These are phyloP conservation scores for Cataglyphis livida DNA, from an alignment of 2,888 invertebrate genomes.

Conservation along the genomic window DNA sequence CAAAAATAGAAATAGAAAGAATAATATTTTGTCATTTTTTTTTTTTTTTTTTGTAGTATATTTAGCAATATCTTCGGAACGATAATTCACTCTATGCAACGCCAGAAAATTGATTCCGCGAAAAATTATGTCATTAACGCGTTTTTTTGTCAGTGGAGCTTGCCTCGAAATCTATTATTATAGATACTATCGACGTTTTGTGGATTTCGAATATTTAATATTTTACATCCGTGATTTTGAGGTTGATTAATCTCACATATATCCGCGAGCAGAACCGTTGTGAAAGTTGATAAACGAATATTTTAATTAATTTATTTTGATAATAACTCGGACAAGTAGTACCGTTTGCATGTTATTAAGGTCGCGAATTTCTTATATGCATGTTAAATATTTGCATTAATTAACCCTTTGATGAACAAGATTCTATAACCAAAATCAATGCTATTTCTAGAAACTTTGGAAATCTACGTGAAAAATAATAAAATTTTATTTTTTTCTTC, in stretches of 20 bases:
- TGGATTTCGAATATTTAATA: background rate
- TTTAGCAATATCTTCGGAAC: background rate
- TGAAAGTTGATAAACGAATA: slow-evolving; percentile 12
- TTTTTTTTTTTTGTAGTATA: background rate
- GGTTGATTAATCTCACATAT: background rate
- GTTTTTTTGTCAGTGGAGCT: background rate
- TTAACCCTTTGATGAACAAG: background rate
- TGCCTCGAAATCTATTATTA: slow-evolving; percentile 7
- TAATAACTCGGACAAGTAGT: background rate
- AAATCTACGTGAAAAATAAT: background rate
- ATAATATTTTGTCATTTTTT: background rate
- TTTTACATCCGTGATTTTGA: background rate
- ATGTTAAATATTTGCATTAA: slow-evolving; percentile 3
- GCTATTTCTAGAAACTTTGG: background rate
- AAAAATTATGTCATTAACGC: slow-evolving; percentile 37
- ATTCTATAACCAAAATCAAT: background rate
- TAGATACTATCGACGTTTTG: background rate
- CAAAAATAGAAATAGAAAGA: background rate
- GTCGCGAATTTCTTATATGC: background rate
- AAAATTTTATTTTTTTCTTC: background rate
- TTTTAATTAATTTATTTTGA: background rate
- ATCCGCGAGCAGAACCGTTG: background rate
- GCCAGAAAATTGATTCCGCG: background rate
- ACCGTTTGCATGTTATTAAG: slow-evolving; percentile 1
- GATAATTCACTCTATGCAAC: background rate